These are phyloP conservation scores for Limenitis camilla DNA, from an alignment of 2,888 invertebrate species.

Conservation along the genomic window DNA sequence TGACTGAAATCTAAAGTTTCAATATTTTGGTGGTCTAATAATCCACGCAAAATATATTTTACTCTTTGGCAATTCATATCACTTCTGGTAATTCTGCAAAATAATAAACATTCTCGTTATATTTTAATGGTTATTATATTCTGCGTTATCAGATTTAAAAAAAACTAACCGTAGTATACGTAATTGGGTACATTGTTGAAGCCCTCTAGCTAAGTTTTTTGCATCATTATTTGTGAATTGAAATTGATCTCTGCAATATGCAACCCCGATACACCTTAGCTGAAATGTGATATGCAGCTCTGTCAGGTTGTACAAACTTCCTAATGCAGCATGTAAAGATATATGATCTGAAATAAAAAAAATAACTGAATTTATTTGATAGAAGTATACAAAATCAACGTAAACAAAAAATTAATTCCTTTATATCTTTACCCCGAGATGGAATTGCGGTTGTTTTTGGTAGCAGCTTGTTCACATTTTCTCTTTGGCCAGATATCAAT, in stretches of 20 bases:
- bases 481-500: slow-evolving; percentile 50
- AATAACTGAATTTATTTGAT: neutral
- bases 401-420: too few relatives aligned
- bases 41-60: slow-evolving; percentile 59
- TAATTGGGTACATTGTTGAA: slow-evolving; percentile 56
- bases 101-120: neutral
- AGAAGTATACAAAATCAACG: too few relatives aligned
- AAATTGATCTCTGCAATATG: slow-evolving; percentile 64
- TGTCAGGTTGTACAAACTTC: slow-evolving; percentile 55
- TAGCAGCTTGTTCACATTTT: slow-evolving; percentile 36
- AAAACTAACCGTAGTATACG: slow-evolving; percentile 47
- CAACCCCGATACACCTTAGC: slow-evolving; percentile 46
- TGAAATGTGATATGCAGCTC: slow-evolving; percentile 65
- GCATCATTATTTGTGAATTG: slow-evolving; percentile 69
- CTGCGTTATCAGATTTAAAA: neutral
- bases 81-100: slow-evolving; percentile 56
- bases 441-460: slow-evolving; percentile 36
- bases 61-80: slow-evolving; percentile 64
- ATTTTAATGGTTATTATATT: neutral
- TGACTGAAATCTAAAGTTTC: slow-evolving; percentile 78
- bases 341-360: slow-evolving; percentile 57
- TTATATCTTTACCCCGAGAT: too few relatives aligned
- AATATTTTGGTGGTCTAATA: slow-evolving; percentile 54
- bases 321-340: slow-evolving; percentile 64
- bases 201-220: slow-evolving; percentile 55